Conservation (phyloP, 2,888 invertebrate genomes). For the Chrysodeixis includens region DNA sequence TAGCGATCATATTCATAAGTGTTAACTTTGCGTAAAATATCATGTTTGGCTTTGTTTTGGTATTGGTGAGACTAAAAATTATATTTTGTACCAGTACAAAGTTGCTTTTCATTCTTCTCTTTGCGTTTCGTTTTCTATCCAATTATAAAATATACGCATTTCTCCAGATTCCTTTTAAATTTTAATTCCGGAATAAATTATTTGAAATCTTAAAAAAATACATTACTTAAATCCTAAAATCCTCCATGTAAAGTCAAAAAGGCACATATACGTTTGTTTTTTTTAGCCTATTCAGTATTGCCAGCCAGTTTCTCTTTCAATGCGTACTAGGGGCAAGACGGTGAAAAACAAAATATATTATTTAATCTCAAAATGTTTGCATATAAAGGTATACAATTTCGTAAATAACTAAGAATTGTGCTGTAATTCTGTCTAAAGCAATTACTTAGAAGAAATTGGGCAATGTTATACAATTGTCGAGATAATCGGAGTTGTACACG, state of each 20-base stretch:
- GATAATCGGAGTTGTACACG: conserved; percentile 31
- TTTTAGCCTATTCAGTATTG: not conserved
- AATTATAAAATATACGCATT: too few species aligned
- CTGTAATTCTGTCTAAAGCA: conserved; percentile 42
- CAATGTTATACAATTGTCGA: conserved; percentile 29
- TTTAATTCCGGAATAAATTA: too few species aligned
- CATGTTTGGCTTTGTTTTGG: not conserved
- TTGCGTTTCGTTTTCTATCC: too few species aligned
- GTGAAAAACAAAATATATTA: not conserved
- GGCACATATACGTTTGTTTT: not conserved
- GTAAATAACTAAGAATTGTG: conserved; percentile 25
- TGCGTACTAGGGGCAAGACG: not conserved
- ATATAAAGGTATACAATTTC: not conserved
- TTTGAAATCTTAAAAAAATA: too few species aligned
- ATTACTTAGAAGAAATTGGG: conserved; percentile 52
- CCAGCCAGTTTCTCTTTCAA: not conserved
- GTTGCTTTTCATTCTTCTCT: too few species aligned
- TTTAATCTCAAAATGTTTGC: not conserved
- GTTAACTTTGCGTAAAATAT: conserved; percentile 17
- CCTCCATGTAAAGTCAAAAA: too few species aligned
- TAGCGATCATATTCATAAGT: conserved; percentile 46
- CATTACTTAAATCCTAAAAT: too few species aligned
- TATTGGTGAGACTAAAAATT: too few species aligned
- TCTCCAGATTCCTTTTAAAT: too few species aligned
- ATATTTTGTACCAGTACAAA: too few species aligned